Evolutionary conservation across 2,797 vertebrate species (phyloP).

Genomic region (Sciurus vulgaris): DNA sequence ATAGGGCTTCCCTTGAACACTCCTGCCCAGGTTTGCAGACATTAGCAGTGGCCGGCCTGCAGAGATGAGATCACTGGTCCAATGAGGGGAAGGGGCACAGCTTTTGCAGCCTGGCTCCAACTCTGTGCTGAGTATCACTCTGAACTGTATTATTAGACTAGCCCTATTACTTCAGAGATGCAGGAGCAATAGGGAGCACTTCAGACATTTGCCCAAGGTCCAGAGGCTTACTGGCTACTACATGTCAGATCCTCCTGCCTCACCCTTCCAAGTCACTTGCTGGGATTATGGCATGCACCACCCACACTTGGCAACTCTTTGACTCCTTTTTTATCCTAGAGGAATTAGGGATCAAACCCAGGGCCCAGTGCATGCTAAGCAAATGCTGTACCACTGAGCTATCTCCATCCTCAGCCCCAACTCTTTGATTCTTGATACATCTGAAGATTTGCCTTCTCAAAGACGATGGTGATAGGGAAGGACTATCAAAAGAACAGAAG

Average conservation of each 20-base stretch:
- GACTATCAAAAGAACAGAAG: neutral
- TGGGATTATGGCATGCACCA: too few relatives aligned
- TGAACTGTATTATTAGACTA: slow-evolving; percentile 17
- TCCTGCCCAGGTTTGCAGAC: neutral
- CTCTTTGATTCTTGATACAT: neutral
- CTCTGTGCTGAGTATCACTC: neutral
- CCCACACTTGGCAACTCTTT: too few relatives aligned
- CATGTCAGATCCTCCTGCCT: neutral
- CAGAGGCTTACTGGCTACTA: neutral
- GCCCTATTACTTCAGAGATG: neutral
- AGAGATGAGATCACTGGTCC: slow-evolving; percentile 12
- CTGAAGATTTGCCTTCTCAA: slow-evolving; percentile 10
- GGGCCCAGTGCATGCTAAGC: neutral
- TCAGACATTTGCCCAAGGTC: neutral
- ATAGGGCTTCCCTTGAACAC: neutral
- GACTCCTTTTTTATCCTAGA: neutral
- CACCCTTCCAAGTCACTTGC: too few relatives aligned
- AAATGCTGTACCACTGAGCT: too few relatives aligned
- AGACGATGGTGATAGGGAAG: neutral
- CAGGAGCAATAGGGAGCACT: neutral
- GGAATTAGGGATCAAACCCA: neutral
- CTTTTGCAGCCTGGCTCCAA: neutral
- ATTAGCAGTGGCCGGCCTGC: neutral
- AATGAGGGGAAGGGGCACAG: neutral
- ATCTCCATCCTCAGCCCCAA: neutral